Evolutionary conservation across 2,888 invertebrate genomes (phyloP), one percentile per base, ranked within the genome.

Genomic region (Ennomos fuscantarius): DNA sequence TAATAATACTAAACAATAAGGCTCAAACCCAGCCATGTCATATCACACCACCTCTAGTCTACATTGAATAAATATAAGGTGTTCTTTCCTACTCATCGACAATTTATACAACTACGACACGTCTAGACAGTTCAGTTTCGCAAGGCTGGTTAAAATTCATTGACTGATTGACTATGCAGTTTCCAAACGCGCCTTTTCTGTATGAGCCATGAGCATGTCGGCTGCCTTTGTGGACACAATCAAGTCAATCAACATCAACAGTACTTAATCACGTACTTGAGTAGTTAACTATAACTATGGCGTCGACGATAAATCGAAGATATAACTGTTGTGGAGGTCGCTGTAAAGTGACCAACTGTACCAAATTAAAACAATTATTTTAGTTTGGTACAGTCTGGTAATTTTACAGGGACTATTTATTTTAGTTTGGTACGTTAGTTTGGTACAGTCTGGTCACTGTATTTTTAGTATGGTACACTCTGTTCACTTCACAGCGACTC

Each of bases 91-190:
- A 24, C 24, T 24, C 24, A 24, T 24, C 24, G 24, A 24, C 24
- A 3, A 24, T 24, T 45, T 40, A n/a, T 24, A 43, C 34, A 53
- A 8, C 34, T 34, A 33, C 15, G n/a, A 11, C 33, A 39, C 51
- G 57, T 47, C 51, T 57, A 51, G 46, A 57, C 42, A 32, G 8
- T 32, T 36, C 32, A 43, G 37, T 57, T 57, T 52, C 57, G 37
- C 52, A 51, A 57, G 39, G 8, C 35, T 36, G 34, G 39, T 51
- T 56, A 42, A 43, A 39, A 57, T 57, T 52, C 51, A 48, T 40
- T 41, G 41, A 35, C 39, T 12, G 8, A 35, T 34, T 12, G 8
- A 9, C 24, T 24, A 24, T 11, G 13, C 39, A 43, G 52, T 47
- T 51, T 42, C 51, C 47, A 47, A 47, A 51, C 13, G 40, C 48